Conservation (phyloP, 2,888 invertebrate genomes). For the Amiota mariae region DNA sequence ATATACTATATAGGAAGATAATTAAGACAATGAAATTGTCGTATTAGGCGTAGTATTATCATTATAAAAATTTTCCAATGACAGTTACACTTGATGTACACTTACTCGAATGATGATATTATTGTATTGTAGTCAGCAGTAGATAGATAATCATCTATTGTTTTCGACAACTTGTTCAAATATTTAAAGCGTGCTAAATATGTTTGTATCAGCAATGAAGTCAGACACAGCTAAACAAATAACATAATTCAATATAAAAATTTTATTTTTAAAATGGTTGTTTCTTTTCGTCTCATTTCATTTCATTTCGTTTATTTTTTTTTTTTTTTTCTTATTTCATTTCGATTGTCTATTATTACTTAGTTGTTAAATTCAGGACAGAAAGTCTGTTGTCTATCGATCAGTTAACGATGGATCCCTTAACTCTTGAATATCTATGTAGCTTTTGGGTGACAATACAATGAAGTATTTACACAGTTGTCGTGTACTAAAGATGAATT, state of each 20-base stretch:
- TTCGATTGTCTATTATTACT: background rate
- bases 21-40: constrained; percentile 10
- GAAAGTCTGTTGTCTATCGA: no score
- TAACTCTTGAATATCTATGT: constrained; percentile 56
- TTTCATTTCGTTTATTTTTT: background rate
- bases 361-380: background rate
- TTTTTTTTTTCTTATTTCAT: background rate
- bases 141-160: constrained; percentile 58
- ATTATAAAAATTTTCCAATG: constrained; percentile 23
- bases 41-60: background rate
- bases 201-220: constrained; percentile 41
- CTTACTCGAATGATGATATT: constrained; percentile 22
- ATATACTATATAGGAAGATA: background rate
- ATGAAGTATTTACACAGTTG: constrained; percentile 63
- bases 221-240: constrained; percentile 57
- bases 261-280: constrained; percentile 33
- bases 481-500: constrained; percentile 39
- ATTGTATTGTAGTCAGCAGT: background rate
- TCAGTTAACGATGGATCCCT: constrained; percentile 41
- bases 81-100: constrained; percentile 25
- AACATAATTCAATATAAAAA: constrained; percentile 22
- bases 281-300: background rate
- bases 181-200: constrained; percentile 63
- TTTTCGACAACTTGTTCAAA: constrained; percentile 60
- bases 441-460: constrained; percentile 51